Percentiles rank a stretch among this genome's conserved stretches.
These are phyloP conservation scores for Rhinoptilus africanus DNA, from an alignment of 2,113 vertebrate species.

Conservation along the genomic window DNA sequence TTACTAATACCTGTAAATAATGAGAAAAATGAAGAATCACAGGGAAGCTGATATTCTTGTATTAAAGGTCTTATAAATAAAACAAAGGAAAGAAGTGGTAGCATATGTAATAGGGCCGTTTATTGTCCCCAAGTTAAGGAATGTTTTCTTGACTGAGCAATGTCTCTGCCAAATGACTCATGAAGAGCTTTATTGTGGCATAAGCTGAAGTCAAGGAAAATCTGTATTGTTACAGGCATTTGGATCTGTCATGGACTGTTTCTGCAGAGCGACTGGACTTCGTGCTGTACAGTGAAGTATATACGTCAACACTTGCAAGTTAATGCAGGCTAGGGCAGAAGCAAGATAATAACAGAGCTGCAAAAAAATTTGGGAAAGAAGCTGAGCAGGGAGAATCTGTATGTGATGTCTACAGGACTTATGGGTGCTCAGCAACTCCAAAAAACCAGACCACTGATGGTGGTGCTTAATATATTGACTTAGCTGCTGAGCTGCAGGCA, in stretches of 20 bases:
- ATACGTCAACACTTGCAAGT: background rate
- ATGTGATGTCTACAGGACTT: background rate
- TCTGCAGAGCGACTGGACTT: background rate
- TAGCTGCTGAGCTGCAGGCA: background rate
- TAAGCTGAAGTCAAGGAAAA: background rate
- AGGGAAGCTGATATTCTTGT: background rate
- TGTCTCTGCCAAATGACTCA: background rate
- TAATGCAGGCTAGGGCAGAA: background rate
- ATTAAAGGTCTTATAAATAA: background rate
- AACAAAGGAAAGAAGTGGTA: background rate
- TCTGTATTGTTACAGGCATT: background rate
- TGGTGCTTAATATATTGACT: background rate
- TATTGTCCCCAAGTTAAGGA: constrained; percentile 5
- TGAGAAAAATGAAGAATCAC: background rate
- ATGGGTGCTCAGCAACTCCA: background rate
- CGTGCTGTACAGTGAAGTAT: background rate
- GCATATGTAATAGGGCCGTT: background rate
- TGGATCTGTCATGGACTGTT: background rate
- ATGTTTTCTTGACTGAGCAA: constrained; percentile 8
- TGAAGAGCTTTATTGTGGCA: constrained; percentile 25
- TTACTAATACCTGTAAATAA: background rate
- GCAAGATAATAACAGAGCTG: background rate
- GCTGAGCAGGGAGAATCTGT: background rate
- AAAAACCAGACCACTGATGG: background rate
- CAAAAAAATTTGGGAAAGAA: background rate